A percentile compares a stretch with the other conserved stretches of the same genome.
Conservation (phyloP, 2,888 invertebrate species). For the Ecliptopera silaceata region DNA sequence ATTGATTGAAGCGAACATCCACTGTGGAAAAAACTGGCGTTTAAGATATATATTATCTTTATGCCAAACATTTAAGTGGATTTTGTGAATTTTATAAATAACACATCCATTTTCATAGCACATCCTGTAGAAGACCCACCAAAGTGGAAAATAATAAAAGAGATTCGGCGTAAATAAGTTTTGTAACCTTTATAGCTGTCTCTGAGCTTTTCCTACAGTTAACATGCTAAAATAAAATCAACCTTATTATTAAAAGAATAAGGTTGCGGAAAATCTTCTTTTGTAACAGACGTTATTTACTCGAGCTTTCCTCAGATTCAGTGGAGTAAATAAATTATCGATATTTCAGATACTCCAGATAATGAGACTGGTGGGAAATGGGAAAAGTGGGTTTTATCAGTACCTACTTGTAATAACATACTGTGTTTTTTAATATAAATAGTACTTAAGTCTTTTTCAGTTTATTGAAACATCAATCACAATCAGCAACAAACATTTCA, state of each 20-base stretch:
- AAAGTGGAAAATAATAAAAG: slow-evolving; percentile 52
- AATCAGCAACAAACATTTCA: too few relatives aligned
- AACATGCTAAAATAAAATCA: slow-evolving; percentile 4
- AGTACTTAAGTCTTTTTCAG: too few relatives aligned
- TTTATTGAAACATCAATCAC: too few relatives aligned
- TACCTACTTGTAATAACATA: too few relatives aligned
- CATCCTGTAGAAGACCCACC: slow-evolving; percentile 30
- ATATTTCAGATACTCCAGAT: slow-evolving; percentile 29
- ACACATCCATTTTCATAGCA: slow-evolving; percentile 30
- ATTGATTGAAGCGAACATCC: too few relatives aligned
- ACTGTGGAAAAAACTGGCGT: too few relatives aligned
- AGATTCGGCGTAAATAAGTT: slow-evolving; percentile 51
- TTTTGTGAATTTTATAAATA: background rate
- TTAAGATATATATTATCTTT: too few relatives aligned
- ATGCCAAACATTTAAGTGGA: background rate
- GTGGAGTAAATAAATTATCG: slow-evolving; percentile 34
- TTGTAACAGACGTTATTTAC: slow-evolving; percentile 28
- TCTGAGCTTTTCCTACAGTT: slow-evolving; percentile 27
- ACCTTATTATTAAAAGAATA: slow-evolving; percentile 12
- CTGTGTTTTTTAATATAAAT: too few relatives aligned
- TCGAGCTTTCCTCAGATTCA: slow-evolving; percentile 26
- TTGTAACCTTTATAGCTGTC: slow-evolving; percentile 40
- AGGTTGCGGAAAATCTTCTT: background rate
- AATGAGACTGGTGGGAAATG: slow-evolving; percentile 34
- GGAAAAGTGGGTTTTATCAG: slow-evolving; percentile 22